These are phyloP conservation scores for Ceratotherium simum DNA, from an alignment of 2,113 vertebrate genomes.

Conservation along the genomic window DNA sequence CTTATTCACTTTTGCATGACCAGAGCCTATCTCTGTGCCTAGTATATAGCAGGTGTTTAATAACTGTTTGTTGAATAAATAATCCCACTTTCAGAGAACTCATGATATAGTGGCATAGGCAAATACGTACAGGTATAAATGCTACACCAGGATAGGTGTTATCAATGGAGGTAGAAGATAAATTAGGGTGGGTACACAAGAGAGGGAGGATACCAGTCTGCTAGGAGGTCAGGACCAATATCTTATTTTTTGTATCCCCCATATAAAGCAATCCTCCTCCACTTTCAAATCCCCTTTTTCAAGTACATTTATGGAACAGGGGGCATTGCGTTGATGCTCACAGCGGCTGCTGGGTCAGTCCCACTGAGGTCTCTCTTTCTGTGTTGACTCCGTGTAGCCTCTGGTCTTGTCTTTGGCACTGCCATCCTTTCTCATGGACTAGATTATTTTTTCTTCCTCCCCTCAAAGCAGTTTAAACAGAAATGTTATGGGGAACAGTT, in stretches of 20 bases:
- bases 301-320: background rate
- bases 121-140: background rate
- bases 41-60: background rate
- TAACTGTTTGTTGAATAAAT: background rate
- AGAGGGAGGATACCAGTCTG: background rate
- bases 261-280: background rate
- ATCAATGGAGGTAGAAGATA: background rate
- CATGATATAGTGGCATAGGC: background rate
- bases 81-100: background rate
- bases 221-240: background rate
- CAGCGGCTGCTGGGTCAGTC: background rate
- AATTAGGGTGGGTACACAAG: background rate
- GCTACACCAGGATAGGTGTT: background rate
- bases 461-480: background rate
- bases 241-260: background rate
- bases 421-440: background rate
- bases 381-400: background rate
- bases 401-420: background rate
- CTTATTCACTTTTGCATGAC: background rate
- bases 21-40: background rate
- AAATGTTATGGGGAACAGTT: background rate
- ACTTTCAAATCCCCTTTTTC: background rate
- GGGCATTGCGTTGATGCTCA: background rate
- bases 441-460: background rate
- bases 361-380: background rate